A percentile compares a stretch with the other conserved stretches of the same genome.
Evolutionary conservation across 2,113 vertebrate species (phyloP).

Genomic region (Cynoglossus semilaevis): DNA sequence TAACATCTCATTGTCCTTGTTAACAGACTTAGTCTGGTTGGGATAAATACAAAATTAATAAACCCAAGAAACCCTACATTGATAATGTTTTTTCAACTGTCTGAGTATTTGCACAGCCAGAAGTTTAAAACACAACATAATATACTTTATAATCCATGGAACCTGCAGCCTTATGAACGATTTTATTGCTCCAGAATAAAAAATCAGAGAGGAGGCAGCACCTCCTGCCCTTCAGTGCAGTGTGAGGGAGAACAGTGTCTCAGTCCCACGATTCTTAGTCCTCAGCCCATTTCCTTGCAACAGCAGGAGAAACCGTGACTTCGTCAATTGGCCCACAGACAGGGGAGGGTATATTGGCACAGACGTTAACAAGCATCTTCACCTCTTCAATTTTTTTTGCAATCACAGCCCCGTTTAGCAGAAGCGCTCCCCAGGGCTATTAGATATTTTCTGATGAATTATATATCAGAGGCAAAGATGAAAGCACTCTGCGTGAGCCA

Average conservation of each 20-base stretch:
- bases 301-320: conserved; percentile 64
- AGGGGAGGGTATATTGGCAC: conserved; percentile 67
- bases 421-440: conserved; percentile 66
- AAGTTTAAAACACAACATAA: no score
- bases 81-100: no score
- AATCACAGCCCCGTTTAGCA: conserved; percentile 68
- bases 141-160: no score
- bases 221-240: background rate
- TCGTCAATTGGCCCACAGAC: conserved; percentile 50
- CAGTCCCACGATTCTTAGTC: conserved; percentile 64
- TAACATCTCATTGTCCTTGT: no score
- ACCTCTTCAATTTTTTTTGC: conserved; percentile 58
- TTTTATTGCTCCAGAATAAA: background rate
- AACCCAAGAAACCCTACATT: no score
- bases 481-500: conserved; percentile 64
- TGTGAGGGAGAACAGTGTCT: conserved; percentile 17
- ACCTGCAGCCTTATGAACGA: no score
- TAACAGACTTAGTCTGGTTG: no score
- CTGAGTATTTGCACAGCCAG: no score
- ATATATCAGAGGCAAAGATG: conserved; percentile 74
- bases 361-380: conserved; percentile 69
- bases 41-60: no score
- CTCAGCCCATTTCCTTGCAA: conserved; percentile 45
- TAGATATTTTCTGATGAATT: conserved; percentile 76
- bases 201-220: background rate